Base-by-base conservation (phyloP, 2,797 vertebrate species). In the Tinamus major region DNA sequence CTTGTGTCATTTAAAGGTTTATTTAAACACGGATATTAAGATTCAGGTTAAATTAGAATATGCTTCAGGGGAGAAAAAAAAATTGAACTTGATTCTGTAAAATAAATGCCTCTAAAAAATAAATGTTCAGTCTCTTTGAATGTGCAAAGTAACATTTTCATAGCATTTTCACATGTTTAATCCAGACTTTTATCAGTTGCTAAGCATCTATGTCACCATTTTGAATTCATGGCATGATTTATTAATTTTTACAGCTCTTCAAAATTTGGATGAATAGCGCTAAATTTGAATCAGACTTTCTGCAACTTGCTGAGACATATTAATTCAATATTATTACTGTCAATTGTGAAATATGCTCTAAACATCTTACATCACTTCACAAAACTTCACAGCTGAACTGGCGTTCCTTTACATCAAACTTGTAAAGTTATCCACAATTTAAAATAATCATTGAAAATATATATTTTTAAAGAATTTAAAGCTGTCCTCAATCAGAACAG, bases 311-410 rank as follows among this genome's bases (percentile, higher is more conserved):
- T 94, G 94, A 95, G 79, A 96, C 12, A 8, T 92, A 97, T 96
- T 97, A 97, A 97, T 97, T 95, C 95, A 95, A 44, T 94, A 94
- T 96, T 96, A 96, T 96, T 97, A 96, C 90, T 97, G 92, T 97
- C 96, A 97, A 95, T 93, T 95, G 85, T 94, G 82, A 98, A 97
- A 98, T 98, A 96, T 85, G 85, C 79, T 95, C 83, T 88, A 96
- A 92, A 90, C 82, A 92, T 86, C 79, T 59, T 90, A 65, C 46
- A 94, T 96, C 96, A 90, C 89, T 95, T 96, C 85, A 89, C 85
- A 94, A 83, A 94, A 84, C 79, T 96, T 97, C 89, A 70, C 88
- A 97, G 88, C 11, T 96, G 94, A 97, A 91, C 64, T 87, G 59
- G 65, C 61, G 94, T 92, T 94, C 89, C 51, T 82, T 91, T 95